Conservation (phyloP, 2,113 vertebrate species). For the Herpailurus yagouaroundi region DNA sequence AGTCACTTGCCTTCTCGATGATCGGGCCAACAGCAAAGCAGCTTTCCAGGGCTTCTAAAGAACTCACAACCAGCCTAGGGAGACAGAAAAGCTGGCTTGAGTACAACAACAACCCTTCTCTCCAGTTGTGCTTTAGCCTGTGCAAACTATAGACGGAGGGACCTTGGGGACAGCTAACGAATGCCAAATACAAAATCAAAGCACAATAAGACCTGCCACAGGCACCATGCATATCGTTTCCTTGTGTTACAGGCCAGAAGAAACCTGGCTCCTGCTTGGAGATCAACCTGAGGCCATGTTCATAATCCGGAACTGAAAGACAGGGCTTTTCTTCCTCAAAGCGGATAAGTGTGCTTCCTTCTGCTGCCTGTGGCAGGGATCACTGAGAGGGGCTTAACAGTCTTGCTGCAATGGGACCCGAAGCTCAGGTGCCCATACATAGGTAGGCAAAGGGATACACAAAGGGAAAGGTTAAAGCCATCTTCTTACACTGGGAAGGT, state of each 20-base stretch:
- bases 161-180: slow-evolving; percentile 84
- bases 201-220: slow-evolving; percentile 86
- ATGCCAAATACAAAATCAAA: slow-evolving; percentile 87
- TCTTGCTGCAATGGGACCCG: slow-evolving; percentile 81
- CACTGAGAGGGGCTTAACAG: slow-evolving; percentile 85
- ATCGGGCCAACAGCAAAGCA: slow-evolving; percentile 97
- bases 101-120: slow-evolving; percentile 79
- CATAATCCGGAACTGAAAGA: slow-evolving; percentile 86
- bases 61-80: slow-evolving; percentile 97
- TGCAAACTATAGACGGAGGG: slow-evolving; percentile 76
- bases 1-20: slow-evolving; percentile 94
- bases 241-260: slow-evolving; percentile 84
- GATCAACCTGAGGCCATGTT: slow-evolving; percentile 86
- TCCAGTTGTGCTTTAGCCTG: slow-evolving; percentile 78
- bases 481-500: slow-evolving; percentile 69
- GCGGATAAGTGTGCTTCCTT: slow-evolving; percentile 84
- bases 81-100: slow-evolving; percentile 86
- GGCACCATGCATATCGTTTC: slow-evolving; percentile 84
- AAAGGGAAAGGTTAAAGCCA: slow-evolving; percentile 77
- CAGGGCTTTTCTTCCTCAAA: slow-evolving; percentile 85
- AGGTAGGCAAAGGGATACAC: slow-evolving; percentile 77
- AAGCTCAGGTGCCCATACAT: slow-evolving; percentile 81
- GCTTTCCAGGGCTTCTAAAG: slow-evolving; percentile 98
- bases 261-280: slow-evolving; percentile 85
- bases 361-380: slow-evolving; percentile 87